These are phyloP conservation scores for Polypterus bichir DNA, from an alignment of 2,113 vertebrate species.

Conservation along the genomic window DNA sequence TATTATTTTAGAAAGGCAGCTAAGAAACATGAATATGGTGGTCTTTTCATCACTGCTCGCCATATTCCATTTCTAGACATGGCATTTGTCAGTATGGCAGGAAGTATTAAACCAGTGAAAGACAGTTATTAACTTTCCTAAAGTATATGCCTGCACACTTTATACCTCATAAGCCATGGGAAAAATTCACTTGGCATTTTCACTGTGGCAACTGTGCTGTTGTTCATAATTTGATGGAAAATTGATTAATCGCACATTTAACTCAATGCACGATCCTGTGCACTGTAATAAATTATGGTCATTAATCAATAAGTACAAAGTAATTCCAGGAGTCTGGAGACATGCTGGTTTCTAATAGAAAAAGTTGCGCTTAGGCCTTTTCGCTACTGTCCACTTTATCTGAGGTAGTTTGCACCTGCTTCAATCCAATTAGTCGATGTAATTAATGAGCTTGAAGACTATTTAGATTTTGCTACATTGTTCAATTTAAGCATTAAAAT, in stretches of 20 bases:
- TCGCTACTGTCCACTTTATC: slow-evolving; percentile 84
- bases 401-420: slow-evolving; percentile 87
- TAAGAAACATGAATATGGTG: slow-evolving; percentile 61
- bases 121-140: slow-evolving; percentile 78
- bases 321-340: slow-evolving; percentile 90
- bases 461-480: slow-evolving; percentile 77
- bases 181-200: slow-evolving; percentile 74
- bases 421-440: slow-evolving; percentile 91
- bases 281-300: slow-evolving; percentile 98
- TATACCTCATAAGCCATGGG: slow-evolving; percentile 57
- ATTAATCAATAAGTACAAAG: slow-evolving; percentile 99
- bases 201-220: slow-evolving; percentile 64
- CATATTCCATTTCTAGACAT: slow-evolving; percentile 69
- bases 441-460: slow-evolving; percentile 85
- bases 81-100: slow-evolving; percentile 81
- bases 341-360: slow-evolving; percentile 98
- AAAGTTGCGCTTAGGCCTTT: slow-evolving; percentile 76
- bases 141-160: slow-evolving; percentile 58
- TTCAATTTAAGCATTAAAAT: slow-evolving; percentile 70
- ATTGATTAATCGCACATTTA: slow-evolving; percentile 99
- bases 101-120: slow-evolving; percentile 81
- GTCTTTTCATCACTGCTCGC: slow-evolving; percentile 77
- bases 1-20: slow-evolving; percentile 68
- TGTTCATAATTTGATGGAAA: slow-evolving; percentile 94
- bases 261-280: slow-evolving; percentile 86